Evolutionary conservation across 2,113 vertebrate genomes (phyloP), one percentile per base, ranked within the genome.

Genomic region (Sinocyclocheilus anshuiensis): DNA sequence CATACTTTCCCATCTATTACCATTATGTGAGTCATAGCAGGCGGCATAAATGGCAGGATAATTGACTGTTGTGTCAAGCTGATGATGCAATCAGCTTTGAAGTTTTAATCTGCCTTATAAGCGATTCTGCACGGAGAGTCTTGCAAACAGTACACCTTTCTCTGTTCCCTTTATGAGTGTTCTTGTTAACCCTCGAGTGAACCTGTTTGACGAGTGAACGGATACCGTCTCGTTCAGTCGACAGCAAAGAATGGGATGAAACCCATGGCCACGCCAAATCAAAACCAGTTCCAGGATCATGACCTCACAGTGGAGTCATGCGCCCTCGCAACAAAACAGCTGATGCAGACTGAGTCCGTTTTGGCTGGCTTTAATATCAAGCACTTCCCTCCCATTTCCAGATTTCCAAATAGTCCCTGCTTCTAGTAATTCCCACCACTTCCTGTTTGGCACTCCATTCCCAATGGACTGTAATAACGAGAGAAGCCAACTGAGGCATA

Each of bases 381-480:
- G 36, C 75, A 22, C 83, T 72, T 87, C 33, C 29, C 86, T 39
- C 50, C 67, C 7, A 4, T 11, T 39, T 57, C 85, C 72, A 82
- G 81, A 77, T 65, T 61, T 57, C 87, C 74, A 82, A 84, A 81
- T 65, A 33, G 61, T 65, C 84, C 71, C 12, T 20, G 24, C 36
- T 88, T 86, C 81, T 77, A 84, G 59, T 90, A 86, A 89, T 87
- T 84, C 71, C 84, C 86, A 77, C 53, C 81, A 83, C 65, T 84
- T 86, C 81, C 86, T 39, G 13, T 39, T 77, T 87, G 75, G 83
- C 69, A 59, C 11, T 29, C 13, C 12, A 12, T 24, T 83, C 59
- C 24, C 11, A 20, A 42, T 26, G 29, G 36, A 63, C 42, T 36
- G 48, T 78, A 69, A 67, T 57, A 29, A 69, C 15, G 42, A 20